Base-by-base conservation (phyloP, 2,888 invertebrate species). In the Perizoma affinitatum region DNA sequence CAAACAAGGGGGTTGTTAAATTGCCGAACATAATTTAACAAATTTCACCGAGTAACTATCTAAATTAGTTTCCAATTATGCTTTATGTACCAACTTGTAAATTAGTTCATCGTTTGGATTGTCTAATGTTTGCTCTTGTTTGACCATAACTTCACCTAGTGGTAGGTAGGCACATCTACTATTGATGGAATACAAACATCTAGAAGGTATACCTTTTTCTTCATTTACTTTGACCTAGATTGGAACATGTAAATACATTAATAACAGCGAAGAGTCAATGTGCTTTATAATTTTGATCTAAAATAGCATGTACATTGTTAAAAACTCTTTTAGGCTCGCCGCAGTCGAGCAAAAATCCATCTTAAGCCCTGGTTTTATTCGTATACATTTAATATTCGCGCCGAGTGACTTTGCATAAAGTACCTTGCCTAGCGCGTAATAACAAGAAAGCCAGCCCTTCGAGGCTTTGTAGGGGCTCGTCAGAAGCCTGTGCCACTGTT, bases 391-490 rank as follows among this genome's bases (percentile, higher is more conserved):
- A 59, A 54, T 59, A 59, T 55, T 55, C 48, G 10, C 47, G 22
- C 36, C 41, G 45, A 46, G 55, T 61, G 54, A 55, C 51, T 61
- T 61, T 55, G 55, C 60, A 61, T 55, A 55, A 54, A 59, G 46
- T 49, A 38, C 45, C 50, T 22, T 35, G 47, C n/a, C 35, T 34
- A 33, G 47, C 47, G 47, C 41, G 58, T 53, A 53, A 58, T 43
- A 55, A 42, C 53, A 36, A 41, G 35, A 11, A 40, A 11, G 48
- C 47, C 47, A 35, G 48, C 36, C 45, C 51, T 52, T 22, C 50
- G 44, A 38, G 48, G 53, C 55, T 47, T 38, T 43, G 51, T 44
- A 43, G 45, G 38, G 38, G 7, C 34, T 44, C 57, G 50, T 52
- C 58, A 47, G 8, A 54, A 46, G 41, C 7, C 41, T 54, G 5